Conservation (phyloP, 2,113 vertebrate genomes). For the Cichladusa arquata region DNA sequence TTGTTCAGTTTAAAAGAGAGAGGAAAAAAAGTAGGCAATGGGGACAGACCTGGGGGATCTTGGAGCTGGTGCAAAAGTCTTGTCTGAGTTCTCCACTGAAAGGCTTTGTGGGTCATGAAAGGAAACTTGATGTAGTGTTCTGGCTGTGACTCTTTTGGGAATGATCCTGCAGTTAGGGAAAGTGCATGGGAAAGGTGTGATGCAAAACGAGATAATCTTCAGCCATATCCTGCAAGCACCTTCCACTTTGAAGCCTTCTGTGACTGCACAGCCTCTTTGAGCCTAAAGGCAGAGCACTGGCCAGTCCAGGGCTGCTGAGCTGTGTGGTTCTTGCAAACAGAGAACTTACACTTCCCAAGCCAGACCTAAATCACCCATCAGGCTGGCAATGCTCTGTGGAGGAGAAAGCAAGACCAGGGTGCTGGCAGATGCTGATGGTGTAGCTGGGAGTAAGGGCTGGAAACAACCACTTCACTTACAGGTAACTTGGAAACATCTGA, state of each 20-base stretch:
- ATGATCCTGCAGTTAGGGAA: not conserved
- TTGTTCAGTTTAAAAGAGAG: not conserved
- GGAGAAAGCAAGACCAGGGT: not conserved
- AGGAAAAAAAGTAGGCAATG: fast-evolving
- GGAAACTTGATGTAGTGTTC: not conserved
- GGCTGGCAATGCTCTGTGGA: not conserved
- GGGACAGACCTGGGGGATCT: not conserved
- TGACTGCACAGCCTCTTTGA: not conserved
- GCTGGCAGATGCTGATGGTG: not conserved
- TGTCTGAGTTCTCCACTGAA: not conserved
- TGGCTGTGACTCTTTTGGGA: not conserved
- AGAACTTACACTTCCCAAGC: not conserved
- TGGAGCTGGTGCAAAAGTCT: not conserved
- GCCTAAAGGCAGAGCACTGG: not conserved
- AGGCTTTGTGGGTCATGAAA: not conserved
- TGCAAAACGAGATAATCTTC: not conserved
- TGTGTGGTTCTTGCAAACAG: not conserved
- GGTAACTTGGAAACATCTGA: not conserved
- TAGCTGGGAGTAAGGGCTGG: not conserved
- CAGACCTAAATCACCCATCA: not conserved
- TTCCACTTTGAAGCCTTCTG: not conserved
- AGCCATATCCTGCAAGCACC: not conserved
- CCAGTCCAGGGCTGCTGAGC: not conserved
- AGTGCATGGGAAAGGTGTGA: not conserved
- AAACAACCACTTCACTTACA: not conserved